Conservation (phyloP, 2,113 vertebrate genomes). For the Calyptommatus sinebrachiatus region DNA sequence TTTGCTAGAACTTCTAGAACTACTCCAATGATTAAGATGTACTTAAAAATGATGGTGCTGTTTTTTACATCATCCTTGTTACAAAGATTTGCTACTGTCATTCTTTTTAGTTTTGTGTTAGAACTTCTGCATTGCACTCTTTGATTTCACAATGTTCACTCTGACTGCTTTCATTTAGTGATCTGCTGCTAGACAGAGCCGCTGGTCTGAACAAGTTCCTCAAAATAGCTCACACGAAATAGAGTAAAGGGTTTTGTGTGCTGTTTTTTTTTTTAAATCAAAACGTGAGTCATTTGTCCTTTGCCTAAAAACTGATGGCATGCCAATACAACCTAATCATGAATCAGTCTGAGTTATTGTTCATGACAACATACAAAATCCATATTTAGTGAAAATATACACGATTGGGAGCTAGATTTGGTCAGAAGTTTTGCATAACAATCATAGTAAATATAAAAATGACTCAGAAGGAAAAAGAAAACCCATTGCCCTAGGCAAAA, state of each 20-base stretch:
- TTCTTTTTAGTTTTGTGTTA: not conserved
- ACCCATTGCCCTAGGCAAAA: not conserved
- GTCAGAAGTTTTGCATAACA: not conserved
- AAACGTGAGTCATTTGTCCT: slow-evolving; percentile 17
- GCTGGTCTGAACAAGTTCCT: not conserved
- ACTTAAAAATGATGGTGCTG: not conserved
- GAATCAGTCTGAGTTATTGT: not conserved
- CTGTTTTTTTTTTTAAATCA: not conserved
- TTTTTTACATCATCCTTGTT: not conserved
- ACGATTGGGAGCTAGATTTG: not conserved
- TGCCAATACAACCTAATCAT: slow-evolving; percentile 3
- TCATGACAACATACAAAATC: not conserved
- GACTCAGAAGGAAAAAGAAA: not conserved
- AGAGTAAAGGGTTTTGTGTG: not conserved
- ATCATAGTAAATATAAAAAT: not conserved
- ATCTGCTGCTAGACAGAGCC: not conserved
- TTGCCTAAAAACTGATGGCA: not conserved
- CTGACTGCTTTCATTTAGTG: not conserved
- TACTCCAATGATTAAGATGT: too few species aligned
- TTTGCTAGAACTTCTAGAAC: too few species aligned
- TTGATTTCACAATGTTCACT: not conserved
- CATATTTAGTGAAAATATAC: not conserved
- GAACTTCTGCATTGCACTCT: rapidly evolving
- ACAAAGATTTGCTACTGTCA: not conserved
- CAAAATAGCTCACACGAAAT: slow-evolving; percentile 24